These are phyloP conservation scores for Dione juno DNA, from an alignment of 2,888 invertebrate genomes.

Conservation along the genomic window DNA sequence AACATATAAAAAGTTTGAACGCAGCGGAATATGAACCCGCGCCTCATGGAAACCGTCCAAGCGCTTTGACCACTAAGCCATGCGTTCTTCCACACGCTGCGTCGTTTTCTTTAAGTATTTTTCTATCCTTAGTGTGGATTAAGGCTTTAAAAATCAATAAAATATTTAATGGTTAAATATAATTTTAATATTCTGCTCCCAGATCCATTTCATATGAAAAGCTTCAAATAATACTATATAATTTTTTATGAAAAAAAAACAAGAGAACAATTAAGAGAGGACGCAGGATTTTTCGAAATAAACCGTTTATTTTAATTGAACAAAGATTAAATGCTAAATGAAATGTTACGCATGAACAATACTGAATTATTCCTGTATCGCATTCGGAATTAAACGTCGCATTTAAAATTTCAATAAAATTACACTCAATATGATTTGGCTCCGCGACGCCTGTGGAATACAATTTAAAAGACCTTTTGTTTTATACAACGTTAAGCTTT, in stretches of 20 bases:
- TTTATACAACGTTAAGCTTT: neutral
- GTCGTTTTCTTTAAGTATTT: no score
- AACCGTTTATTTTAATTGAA: neutral
- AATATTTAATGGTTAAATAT: no score
- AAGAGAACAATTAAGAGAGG: neutral
- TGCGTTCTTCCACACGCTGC: no score
- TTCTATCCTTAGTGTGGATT: no score
- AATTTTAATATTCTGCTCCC: neutral
- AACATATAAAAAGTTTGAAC: no score
- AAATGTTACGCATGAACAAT: conserved; percentile 33
- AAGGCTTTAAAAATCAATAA: no score
- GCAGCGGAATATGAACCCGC: no score
- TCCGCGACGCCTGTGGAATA: conserved; percentile 24
- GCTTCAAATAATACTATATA: neutral
- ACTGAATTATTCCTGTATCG: conserved; percentile 31
- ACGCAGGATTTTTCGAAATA: neutral
- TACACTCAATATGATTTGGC: conserved; percentile 32
- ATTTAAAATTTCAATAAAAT: conserved; percentile 38
- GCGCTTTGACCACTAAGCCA: no score
- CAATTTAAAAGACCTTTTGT: conserved; percentile 8
- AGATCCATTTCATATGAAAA: neutral
- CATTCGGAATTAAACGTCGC: conserved; percentile 30
- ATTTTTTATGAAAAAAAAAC: neutral
- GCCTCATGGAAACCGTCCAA: no score
- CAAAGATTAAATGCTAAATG: conserved; percentile 16